Evolutionary conservation across 2,113 vertebrate genomes (phyloP).

Genomic region (Elaphurus davidianus): DNA sequence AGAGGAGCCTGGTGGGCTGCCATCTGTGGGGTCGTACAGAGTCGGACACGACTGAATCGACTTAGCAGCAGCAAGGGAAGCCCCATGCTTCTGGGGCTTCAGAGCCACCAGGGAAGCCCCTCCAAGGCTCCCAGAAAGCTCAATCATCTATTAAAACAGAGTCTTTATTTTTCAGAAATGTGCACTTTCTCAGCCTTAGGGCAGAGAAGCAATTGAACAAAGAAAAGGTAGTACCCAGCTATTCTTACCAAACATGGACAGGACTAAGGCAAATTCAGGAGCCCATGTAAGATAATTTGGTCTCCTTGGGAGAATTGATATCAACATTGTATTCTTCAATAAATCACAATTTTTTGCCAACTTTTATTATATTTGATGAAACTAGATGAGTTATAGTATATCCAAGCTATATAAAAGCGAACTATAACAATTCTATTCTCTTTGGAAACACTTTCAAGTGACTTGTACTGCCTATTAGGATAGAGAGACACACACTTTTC

Average conservation of each 20-base stretch:
- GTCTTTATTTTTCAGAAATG: background rate
- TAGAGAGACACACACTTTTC: background rate
- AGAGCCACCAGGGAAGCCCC: background rate
- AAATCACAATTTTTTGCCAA: background rate
- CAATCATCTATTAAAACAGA: background rate
- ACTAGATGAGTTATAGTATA: background rate
- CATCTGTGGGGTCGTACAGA: rapidly evolving
- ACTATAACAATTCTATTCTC: background rate
- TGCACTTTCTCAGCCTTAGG: background rate
- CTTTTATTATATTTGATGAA: background rate
- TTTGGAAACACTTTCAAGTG: background rate
- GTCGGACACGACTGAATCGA: rapidly evolving
- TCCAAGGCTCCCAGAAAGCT: background rate
- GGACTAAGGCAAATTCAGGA: background rate
- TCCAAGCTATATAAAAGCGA: background rate
- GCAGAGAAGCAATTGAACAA: background rate
- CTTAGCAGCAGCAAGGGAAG: background rate
- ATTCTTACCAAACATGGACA: background rate
- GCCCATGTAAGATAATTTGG: background rate
- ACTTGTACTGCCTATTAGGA: background rate
- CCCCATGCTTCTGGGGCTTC: background rate
- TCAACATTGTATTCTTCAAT: background rate
- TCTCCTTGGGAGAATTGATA: background rate
- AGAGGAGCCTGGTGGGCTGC: background rate
- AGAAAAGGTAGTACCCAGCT: background rate